Evolutionary conservation across 2,797 vertebrate species (phyloP), one percentile per base, ranked within the genome.

Genomic region (Xenops minutus): DNA sequence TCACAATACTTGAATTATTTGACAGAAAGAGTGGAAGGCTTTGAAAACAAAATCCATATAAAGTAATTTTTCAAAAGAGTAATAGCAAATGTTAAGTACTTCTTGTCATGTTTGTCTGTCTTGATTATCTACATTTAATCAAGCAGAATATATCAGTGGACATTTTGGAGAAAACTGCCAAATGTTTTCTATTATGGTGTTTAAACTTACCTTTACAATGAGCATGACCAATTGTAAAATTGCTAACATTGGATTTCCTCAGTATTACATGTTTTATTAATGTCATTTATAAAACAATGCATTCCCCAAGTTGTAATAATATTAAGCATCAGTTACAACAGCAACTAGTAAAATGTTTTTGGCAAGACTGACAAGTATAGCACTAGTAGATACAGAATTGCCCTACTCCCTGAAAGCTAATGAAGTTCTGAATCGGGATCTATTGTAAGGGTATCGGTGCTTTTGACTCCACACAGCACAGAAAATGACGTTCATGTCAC

Each of bases 321-420:
- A 90, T 17, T 82, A 96, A 92, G 84, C 86, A 92, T 74, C 69
- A 36, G 84, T 89, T 95, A 93, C 87, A 96, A 77, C 32, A 89
- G 89, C 49, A 92, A 93, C 80, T 58, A 91, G 30, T 95, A 94
- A 95, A 97, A 90, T 8, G 37, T 19, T 93, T 85, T 85, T 95
- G 95, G 94, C 89, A 94, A 52, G 68, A 69, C 29, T 59, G 46
- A 39, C 36, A 81, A 88, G 56, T 61, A 49, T 85, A 94, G 86
- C 95, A 94, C 93, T 71, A 66, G 29, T 24, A 72, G 54, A 87
- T 58, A 32, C 76, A 78, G 82, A 91, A 83, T 5, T 41, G 55
- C 72, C 85, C 78, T 68, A 73, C 12, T 96, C 88, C 89, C 95
- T 80, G 36, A 79, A 78, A 96, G 83, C 89, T 74, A 91, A 75